These are phyloP conservation scores for Polylopha cassiicola DNA, from an alignment of 2,888 invertebrate genomes.

Conservation along the genomic window DNA sequence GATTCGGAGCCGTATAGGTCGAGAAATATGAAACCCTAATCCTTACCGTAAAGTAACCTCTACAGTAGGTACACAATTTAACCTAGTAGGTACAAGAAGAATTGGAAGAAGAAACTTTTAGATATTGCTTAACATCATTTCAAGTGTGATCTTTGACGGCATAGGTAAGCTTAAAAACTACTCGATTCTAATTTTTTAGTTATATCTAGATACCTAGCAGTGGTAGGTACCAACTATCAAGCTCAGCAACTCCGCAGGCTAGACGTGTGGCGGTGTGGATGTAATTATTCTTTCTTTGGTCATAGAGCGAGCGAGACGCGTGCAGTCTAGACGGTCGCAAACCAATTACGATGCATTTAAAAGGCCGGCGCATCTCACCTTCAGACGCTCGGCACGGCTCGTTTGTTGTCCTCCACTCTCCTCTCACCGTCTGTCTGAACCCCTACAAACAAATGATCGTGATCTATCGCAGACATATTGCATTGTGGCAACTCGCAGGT, in stretches of 20 bases:
- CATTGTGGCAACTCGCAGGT: slow-evolving; percentile 15
- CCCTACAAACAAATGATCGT: slow-evolving; percentile 51
- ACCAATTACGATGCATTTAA: slow-evolving; percentile 48
- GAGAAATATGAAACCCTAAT: too few relatives aligned
- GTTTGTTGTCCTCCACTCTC: slow-evolving; percentile 54
- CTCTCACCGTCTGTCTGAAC: slow-evolving; percentile 51
- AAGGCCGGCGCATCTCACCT: slow-evolving; percentile 57
- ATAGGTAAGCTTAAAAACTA: too few relatives aligned
- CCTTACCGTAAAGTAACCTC: too few relatives aligned
- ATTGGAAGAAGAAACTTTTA: too few relatives aligned
- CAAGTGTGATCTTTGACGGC: too few relatives aligned
- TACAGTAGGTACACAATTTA: too few relatives aligned
- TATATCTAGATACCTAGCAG: too few relatives aligned
- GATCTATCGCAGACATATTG: slow-evolving; percentile 20
- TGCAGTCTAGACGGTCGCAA: slow-evolving; percentile 26
- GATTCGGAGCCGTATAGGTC: too few relatives aligned
- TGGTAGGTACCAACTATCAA: slow-evolving; percentile 2
- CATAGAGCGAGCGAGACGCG: slow-evolving; percentile 18
- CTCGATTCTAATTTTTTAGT: too few relatives aligned
- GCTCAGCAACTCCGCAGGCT: slow-evolving; percentile 12
- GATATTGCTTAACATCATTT: too few relatives aligned
- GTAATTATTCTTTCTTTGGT: slow-evolving; percentile 21
- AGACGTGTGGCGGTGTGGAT: slow-evolving; percentile 11
- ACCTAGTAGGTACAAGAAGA: too few relatives aligned
- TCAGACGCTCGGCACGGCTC: slow-evolving; percentile 56